Evolutionary conservation across 1,140 invertebrate species (phyloP).

Genomic region (Aphelinus atriplicis): DNA sequence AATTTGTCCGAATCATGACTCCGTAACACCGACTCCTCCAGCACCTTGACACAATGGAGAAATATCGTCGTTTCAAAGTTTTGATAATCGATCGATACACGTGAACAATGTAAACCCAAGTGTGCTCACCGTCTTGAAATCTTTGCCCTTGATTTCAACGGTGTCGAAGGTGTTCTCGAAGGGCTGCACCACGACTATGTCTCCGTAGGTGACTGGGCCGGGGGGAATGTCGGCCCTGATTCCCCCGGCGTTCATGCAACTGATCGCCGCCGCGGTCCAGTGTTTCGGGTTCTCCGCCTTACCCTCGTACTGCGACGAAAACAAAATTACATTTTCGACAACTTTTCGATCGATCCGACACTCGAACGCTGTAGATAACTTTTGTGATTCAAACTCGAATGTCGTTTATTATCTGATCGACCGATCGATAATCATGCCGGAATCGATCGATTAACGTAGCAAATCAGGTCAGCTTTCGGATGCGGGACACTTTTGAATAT

Average conservation of each 20-base stretch:
- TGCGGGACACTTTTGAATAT: too few species aligned
- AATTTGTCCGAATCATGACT: slow-evolving; percentile 30
- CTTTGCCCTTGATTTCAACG: slow-evolving; percentile 71
- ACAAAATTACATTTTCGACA: neutral
- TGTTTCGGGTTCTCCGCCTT: slow-evolving; percentile 49
- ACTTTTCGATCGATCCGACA: too few species aligned
- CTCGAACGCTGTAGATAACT: too few species aligned
- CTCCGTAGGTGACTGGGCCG: slow-evolving; percentile 73
- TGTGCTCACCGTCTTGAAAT: slow-evolving; percentile 69
- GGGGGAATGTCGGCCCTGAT: slow-evolving; percentile 71
- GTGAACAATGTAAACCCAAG: too few species aligned
- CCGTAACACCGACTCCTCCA: slow-evolving; percentile 43
- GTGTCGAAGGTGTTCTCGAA: slow-evolving; percentile 78
- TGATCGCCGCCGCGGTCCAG: slow-evolving; percentile 78
- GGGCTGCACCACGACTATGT: slow-evolving; percentile 73
- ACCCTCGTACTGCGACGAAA: slow-evolving; percentile 41
- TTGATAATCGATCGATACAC: too few species aligned
- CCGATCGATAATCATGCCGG: too few species aligned
- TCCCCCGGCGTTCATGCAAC: slow-evolving; percentile 77
- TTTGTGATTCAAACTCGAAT: too few species aligned
- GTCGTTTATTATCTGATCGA: too few species aligned
- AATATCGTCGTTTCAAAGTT: too few species aligned
- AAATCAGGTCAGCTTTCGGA: too few species aligned
- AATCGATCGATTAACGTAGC: too few species aligned
- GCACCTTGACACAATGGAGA: slow-evolving; percentile 23